phyloP scores from a whole-genome alignment of 2,888 invertebrate genomes.

The Ennomos fuscantarius region DNA sequence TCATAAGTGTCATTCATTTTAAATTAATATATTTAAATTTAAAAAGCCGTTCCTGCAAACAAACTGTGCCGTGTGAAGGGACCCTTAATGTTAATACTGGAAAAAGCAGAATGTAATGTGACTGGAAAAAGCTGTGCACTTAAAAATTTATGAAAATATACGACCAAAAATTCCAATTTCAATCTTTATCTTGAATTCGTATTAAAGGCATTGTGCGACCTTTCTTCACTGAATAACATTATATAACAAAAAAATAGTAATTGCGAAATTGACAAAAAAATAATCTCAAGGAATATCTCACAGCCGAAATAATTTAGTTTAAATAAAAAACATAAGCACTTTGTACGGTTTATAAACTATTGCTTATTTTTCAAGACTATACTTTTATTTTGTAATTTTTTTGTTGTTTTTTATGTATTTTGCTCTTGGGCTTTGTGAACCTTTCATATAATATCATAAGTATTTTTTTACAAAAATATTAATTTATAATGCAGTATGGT shows the following conservation, averaged over 20 bases:
- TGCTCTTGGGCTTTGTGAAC: constrained; percentile 1
- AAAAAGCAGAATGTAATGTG: constrained; percentile 35
- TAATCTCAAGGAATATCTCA: constrained; percentile 17
- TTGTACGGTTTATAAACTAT: constrained; percentile 5
- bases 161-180: constrained; percentile 20
- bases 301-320: constrained; percentile 11
- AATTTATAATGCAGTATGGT: no score
- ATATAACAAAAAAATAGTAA: constrained; percentile 3
- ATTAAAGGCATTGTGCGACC: constrained; percentile 2
- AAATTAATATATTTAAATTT: no score
- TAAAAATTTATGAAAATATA: constrained; percentile 30
- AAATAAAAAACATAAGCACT: background rate
- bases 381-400: background rate
- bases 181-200: constrained; percentile 10
- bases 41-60: no score
- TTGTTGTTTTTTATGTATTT: constrained; percentile 1
- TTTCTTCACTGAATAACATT: no score
- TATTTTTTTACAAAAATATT: constrained; percentile 1
- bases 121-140: constrained; percentile 18
- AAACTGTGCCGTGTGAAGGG: no score
- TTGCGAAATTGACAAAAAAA: constrained; percentile 6
- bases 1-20: no score
- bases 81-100: constrained; percentile 51
- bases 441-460: background rate
- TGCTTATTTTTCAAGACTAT: constrained; percentile 8